Evolutionary conservation across 2,113 vertebrate species (phyloP).

Genomic region (Rhineura floridana): DNA sequence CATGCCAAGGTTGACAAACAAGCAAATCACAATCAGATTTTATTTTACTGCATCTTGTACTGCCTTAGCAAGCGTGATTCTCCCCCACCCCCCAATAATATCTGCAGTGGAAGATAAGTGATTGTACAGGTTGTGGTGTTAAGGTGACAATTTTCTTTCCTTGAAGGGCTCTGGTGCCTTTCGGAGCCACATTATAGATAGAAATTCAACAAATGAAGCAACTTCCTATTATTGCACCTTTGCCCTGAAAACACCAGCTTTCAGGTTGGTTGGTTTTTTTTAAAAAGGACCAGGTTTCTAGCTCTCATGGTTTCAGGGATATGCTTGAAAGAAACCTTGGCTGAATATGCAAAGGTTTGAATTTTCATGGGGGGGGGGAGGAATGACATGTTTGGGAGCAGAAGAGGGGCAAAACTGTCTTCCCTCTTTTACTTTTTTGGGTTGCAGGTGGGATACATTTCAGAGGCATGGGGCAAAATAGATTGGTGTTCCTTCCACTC

Average conservation of each 20-base stretch:
- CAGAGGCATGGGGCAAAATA: too few species aligned
- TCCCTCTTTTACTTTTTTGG: too few species aligned
- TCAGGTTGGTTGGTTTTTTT: too few species aligned
- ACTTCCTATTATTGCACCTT: not conserved
- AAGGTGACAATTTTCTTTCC: not conserved
- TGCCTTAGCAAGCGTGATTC: not conserved
- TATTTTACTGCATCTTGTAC: not conserved
- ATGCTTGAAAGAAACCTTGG: too few species aligned
- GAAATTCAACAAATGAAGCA: not conserved
- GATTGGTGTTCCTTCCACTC: too few species aligned
- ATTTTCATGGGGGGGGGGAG: too few species aligned
- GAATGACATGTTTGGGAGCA: too few species aligned
- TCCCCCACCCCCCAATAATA: not conserved
- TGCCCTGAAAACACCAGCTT: not conserved
- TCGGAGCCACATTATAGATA: not conserved
- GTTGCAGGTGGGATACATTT: too few species aligned
- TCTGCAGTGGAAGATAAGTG: not conserved
- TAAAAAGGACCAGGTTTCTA: not conserved
- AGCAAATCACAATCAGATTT: not conserved
- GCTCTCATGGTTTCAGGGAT: not conserved
- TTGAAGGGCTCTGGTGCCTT: not conserved
- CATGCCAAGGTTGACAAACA: not conserved
- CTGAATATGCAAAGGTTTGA: too few species aligned
- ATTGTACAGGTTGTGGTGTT: not conserved
- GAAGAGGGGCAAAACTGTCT: too few species aligned